A percentile compares a stretch with the other conserved stretches of the same genome.
Evolutionary conservation across 1,140 invertebrate genomes (phyloP).

Genomic region (roundworm (Caenorhabditis elegans)): DNA sequence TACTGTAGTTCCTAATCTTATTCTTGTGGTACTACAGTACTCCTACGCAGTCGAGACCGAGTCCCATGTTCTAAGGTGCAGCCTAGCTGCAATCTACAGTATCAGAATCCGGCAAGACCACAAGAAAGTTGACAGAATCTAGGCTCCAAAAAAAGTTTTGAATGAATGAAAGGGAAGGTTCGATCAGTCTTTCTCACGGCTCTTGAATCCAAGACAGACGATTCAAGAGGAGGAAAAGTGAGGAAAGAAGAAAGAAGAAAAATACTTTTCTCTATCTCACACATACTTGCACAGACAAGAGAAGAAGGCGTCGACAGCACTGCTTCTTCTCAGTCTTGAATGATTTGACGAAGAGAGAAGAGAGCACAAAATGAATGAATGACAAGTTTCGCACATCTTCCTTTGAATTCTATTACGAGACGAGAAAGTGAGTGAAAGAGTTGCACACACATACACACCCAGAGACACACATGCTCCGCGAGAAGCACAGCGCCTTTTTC

Average conservation of each 20-base stretch:
- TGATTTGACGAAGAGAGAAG: conserved; percentile 31
- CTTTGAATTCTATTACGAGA: conserved; percentile 30
- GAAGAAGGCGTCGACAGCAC: conserved; percentile 14
- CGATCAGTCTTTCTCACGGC: neutral
- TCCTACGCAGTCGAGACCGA: too few relatives aligned
- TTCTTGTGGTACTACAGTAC: too few relatives aligned
- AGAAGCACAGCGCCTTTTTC: neutral
- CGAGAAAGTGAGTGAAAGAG: conserved; percentile 29
- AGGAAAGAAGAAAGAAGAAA: too few relatives aligned
- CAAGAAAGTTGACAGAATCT: too few relatives aligned
- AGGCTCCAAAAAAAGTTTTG: too few relatives aligned
- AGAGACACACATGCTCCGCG: too few relatives aligned
- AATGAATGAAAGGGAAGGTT: neutral
- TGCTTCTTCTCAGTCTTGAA: too few relatives aligned
- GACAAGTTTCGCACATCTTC: conserved; percentile 32
- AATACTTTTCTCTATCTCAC: neutral
- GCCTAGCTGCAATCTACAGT: too few relatives aligned
- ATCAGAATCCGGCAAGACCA: too few relatives aligned
- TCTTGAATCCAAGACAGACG: conserved; percentile 27
- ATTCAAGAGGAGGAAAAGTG: neutral
- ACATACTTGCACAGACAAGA: neutral
- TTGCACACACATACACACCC: neutral
- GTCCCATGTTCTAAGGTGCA: too few relatives aligned
- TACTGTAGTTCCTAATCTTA: too few relatives aligned
- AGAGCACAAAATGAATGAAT: conserved; percentile 32